phyloP scores from a whole-genome alignment of 2,888 invertebrate genomes.

The Panopea generosa region DNA sequence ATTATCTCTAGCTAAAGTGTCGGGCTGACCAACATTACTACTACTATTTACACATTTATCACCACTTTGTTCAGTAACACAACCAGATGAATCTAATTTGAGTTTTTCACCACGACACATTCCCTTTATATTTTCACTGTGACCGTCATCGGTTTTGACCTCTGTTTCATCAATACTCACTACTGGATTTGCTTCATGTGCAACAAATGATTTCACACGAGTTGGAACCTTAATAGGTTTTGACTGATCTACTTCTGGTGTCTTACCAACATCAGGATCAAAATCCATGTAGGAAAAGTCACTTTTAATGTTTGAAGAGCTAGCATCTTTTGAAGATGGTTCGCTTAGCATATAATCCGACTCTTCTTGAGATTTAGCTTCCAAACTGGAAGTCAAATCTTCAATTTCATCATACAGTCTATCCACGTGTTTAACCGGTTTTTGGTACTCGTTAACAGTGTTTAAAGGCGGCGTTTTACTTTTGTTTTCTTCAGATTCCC shows the following conservation, averaged over 20 bases:
- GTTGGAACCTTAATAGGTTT: constrained; percentile 47
- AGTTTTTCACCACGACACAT: background rate
- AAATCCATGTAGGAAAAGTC: constrained; percentile 68
- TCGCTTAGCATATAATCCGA: constrained; percentile 64
- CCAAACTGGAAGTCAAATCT: too few relatives aligned
- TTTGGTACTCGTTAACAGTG: too few relatives aligned
- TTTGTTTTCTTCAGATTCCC: too few relatives aligned
- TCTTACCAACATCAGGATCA: constrained; percentile 45
- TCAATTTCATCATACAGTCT: too few relatives aligned
- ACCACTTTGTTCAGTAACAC: background rate
- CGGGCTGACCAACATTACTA: too few relatives aligned
- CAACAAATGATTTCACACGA: constrained; percentile 59
- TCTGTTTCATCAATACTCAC: background rate
- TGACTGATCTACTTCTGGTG: background rate
- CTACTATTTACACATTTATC: background rate
- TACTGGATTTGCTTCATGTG: too few relatives aligned
- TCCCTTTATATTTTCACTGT: background rate
- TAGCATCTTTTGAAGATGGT: constrained; percentile 35
- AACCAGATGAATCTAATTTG: background rate
- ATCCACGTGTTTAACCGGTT: too few relatives aligned
- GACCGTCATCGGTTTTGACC: background rate
- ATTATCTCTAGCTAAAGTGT: too few relatives aligned
- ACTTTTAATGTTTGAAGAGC: background rate
- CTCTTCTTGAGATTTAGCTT: background rate
- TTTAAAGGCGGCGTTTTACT: too few relatives aligned